A percentile compares a stretch with the other conserved stretches of the same genome.
These are phyloP conservation scores for Manis javanica DNA, from an alignment of 2,797 vertebrate species.

Conservation along the genomic window DNA sequence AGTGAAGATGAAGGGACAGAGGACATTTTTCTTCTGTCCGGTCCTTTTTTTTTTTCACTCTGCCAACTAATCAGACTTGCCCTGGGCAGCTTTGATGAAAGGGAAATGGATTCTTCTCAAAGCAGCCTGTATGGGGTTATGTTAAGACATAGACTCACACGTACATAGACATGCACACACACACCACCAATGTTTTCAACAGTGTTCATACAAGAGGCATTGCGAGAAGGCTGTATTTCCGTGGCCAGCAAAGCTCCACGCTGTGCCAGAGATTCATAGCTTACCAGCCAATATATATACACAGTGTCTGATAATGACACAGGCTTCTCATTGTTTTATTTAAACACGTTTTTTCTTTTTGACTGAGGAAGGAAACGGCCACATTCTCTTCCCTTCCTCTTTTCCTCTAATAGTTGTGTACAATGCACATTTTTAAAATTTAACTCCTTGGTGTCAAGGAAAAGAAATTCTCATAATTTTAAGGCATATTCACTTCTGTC, in stretches of 20 bases:
- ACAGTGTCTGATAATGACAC: neutral
- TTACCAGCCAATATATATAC: neutral
- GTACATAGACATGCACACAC: too few relatives aligned
- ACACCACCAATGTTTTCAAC: neutral
- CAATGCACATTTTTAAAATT: neutral
- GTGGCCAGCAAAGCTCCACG: neutral
- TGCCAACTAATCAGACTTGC: neutral
- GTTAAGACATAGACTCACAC: too few relatives aligned
- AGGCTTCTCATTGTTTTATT: constrained; percentile 13
- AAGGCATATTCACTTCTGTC: neutral
- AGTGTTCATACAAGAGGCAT: accelerated
- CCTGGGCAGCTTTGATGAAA: neutral
- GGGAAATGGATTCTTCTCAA: neutral
- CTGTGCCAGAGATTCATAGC: neutral
- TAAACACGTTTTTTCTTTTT: neutral
- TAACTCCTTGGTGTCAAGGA: constrained; percentile 16
- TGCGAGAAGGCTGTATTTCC: neutral
- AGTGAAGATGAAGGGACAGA: neutral
- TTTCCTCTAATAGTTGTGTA: neutral
- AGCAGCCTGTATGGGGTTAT: neutral
- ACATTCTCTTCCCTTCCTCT: neutral
- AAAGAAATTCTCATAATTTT: neutral
- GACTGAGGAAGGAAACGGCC: neutral
- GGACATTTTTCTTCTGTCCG: neutral
- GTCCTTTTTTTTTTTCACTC: neutral